Base-by-base conservation (phyloP, 2,888 invertebrate genomes). In the Campoplex nolae region DNA sequence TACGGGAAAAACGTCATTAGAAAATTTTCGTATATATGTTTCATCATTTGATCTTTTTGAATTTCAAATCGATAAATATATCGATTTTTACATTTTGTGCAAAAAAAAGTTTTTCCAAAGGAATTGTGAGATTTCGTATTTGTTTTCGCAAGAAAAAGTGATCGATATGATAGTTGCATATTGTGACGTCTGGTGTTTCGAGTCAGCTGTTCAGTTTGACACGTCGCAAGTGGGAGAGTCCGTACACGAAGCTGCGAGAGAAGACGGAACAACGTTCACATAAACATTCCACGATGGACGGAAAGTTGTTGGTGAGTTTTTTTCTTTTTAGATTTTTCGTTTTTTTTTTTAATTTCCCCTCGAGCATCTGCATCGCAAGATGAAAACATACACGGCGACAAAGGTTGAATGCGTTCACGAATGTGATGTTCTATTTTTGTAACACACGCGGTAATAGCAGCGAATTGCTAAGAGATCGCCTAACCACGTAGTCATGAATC, bases 261-360 rank as follows among this genome's bases (percentile, higher is more conserved):
- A 62, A 23, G 51, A 74, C 32, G 28, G 45, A 51, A n/a, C 13
- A n/a, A 45, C 58, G 58, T 67, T 51, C 79, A 86, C 88, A 89
- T 88, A 85, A 82, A 89, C 56, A 85, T 76, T 88, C 90, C 90
- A 91, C 89, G 84, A 93, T 93, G 93, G 91, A 93, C 87, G 92
- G 92, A 80, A 92, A 93, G 88, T 88, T 92, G 87, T 90, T 92
- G 92, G 93, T 93, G 90, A 90, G 91, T 91, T 88, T 89, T 85
- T 86, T 73, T 42, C 23, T 51, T 32, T 70, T 74, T 88, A 77
- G 79, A 84, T 83, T 51, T 80, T 38, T 13, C 42, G 35, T 56
- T 62, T 62, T 86, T 65, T 65, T 23, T 23, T 23, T 23, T 23
- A 23, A 23, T 70, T 88, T 87, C 79, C 77, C n/a, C 62, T 28